Conservation (phyloP, 1,140 invertebrate genomes). For the Drosophila obscura region DNA sequence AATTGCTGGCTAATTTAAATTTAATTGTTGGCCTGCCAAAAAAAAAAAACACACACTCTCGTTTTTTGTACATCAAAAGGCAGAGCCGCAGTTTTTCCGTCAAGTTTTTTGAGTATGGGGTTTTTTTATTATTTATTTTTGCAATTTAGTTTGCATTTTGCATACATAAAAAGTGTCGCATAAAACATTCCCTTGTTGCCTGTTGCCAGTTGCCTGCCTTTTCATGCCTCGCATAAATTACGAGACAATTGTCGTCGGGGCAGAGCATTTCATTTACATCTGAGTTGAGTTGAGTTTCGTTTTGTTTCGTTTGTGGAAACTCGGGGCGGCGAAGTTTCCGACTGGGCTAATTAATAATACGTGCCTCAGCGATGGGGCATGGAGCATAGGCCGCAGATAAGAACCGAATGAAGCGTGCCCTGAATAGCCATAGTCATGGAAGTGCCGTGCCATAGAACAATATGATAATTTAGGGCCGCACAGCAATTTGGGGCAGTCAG, state of each 20-base stretch:
- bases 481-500: conserved; percentile 52
- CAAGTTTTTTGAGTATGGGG: conserved; percentile 33
- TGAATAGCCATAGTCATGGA: conserved; percentile 52
- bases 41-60: background rate
- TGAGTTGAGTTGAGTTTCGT: too few relatives aligned
- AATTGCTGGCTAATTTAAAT: conserved; percentile 51
- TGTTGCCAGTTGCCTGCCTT: conserved; percentile 2
- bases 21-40: conserved; percentile 46
- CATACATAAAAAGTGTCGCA: conserved; percentile 58
- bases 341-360: conserved; percentile 75
- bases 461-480: conserved; percentile 51
- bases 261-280: background rate
- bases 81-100: conserved; percentile 27
- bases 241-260: conserved; percentile 26
- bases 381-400: conserved; percentile 54
- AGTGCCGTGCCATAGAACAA: conserved; percentile 4
- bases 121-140: conserved; percentile 20
- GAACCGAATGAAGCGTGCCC: conserved; percentile 58
- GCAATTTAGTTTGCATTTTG: conserved; percentile 47
- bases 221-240: conserved; percentile 28
- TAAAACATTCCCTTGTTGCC: conserved; percentile 41
- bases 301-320: conserved; percentile 19
- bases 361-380: conserved; percentile 43
- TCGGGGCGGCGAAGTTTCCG: conserved; percentile 8
- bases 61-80: conserved; percentile 36